These are phyloP conservation scores for Oppia nitens DNA, from an alignment of 1,140 invertebrate genomes.

Conservation along the genomic window DNA sequence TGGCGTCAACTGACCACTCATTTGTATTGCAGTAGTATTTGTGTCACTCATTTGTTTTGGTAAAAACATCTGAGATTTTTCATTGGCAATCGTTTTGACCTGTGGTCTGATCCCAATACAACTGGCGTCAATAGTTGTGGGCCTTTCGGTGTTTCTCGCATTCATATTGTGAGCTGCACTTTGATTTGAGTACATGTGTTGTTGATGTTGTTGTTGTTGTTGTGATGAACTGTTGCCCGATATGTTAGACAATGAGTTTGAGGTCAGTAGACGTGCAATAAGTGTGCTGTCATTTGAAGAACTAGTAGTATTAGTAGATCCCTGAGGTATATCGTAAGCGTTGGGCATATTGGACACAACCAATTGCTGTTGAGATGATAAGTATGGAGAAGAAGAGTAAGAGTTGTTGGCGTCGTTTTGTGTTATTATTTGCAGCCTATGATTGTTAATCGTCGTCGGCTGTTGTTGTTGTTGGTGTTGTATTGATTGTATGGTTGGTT, in stretches of 20 bases:
- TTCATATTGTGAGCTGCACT: background rate
- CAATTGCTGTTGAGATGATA: background rate
- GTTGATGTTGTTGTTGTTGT: too few species aligned
- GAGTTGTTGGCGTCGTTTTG: background rate
- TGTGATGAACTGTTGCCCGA: background rate
- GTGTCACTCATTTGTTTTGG: background rate
- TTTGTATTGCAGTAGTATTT: too few species aligned
- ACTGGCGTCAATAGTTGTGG: background rate
- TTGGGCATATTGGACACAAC: background rate
- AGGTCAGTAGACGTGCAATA: background rate
- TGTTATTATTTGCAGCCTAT: background rate
- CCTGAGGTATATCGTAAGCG: background rate
- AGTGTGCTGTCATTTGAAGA: background rate
- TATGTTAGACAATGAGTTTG: background rate
- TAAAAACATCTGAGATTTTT: background rate
- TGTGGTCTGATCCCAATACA: background rate
- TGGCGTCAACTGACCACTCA: background rate
- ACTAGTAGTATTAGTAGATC: too few species aligned
- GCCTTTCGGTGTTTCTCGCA: background rate
- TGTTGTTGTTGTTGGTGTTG: background rate
- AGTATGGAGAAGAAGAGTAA: too few species aligned
- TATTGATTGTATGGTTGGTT: background rate
- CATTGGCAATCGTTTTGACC: background rate
- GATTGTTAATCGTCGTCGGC: too few species aligned
- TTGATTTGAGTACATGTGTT: background rate